Percentiles rank a stretch among this genome's conserved stretches.
Evolutionary conservation across 2,888 invertebrate genomes (phyloP).

Genomic region (Drosophila cognata): DNA sequence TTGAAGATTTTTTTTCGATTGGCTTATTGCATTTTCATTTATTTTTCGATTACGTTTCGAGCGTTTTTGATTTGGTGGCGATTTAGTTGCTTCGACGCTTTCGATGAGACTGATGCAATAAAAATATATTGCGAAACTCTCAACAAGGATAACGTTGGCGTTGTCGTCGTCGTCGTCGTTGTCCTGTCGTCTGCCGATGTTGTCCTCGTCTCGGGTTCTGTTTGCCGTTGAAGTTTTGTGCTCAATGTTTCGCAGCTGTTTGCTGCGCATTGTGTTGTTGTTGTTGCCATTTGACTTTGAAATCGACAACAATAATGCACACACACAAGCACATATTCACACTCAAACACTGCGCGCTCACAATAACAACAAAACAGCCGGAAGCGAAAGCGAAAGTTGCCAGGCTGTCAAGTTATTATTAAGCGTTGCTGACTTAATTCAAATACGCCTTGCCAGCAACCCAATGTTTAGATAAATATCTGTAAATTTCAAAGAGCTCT

Average conservation of each 20-base stretch:
- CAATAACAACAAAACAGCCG: constrained; percentile 69
- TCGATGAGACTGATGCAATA: constrained; percentile 82
- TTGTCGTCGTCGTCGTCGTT: constrained; percentile 54
- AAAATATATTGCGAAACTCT: constrained; percentile 81
- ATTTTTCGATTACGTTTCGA: constrained; percentile 31
- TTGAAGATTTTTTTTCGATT: constrained; percentile 20
- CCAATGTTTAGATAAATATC: fast-evolving
- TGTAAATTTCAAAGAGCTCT: fast-evolving
- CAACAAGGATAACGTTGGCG: constrained; percentile 77
- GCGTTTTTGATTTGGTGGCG: constrained; percentile 51
- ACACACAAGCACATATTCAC: constrained; percentile 29
- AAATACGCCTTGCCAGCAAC: not conserved
- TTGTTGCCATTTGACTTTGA: constrained; percentile 78
- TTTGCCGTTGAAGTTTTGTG: constrained; percentile 62
- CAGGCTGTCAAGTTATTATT: constrained; percentile 46
- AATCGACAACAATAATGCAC: constrained; percentile 74
- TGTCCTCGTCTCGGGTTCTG: constrained; percentile 54
- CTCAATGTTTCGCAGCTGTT: constrained; percentile 67
- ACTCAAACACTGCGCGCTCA: constrained; percentile 30
- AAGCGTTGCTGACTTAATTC: not conserved
- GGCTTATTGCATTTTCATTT: constrained; percentile 38
- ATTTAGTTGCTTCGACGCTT: constrained; percentile 77
- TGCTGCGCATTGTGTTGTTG: constrained; percentile 60
- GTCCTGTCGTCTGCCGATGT: constrained; percentile 57
- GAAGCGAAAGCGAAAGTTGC: constrained; percentile 71